Base-by-base conservation (phyloP, 2,797 vertebrate genomes). In the Limosa lapponica region DNA sequence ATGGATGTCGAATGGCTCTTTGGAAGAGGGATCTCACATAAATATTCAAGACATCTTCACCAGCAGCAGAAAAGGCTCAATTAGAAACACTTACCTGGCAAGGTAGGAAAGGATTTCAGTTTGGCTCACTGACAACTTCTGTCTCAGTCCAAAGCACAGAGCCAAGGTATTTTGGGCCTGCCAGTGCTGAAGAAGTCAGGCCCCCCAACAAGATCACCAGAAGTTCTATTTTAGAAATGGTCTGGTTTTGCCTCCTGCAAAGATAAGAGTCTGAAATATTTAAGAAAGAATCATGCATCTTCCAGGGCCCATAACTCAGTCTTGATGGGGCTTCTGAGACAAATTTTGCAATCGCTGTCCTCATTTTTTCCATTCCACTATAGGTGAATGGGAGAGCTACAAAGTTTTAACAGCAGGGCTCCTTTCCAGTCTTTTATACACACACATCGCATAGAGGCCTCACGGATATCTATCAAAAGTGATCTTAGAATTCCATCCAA, bases 331-430 rank as follows among this genome's bases (percentile, higher is more conserved):
- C 78, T 87, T 89, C 34, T 70, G 73, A 93, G 92, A 49, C 30
- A 44, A 70, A 75, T 81, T 94, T 90, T 41, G 20, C 44, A 87
- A 46, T 24, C 2, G 5, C 24, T 24, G 16, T 87, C 18, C 18
- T 93, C 92, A 91, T 92, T 92, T 49, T 96, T 95, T 96, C 93
- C 89, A 34, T 85, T 92, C 57, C 15, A 28, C 72, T 87, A 41
- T 6, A 92, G 81, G 71, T 80, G 39, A 85, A 55, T 64, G 64
- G 59, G 64, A 89, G 59, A 73, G 20, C 64, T 84, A 80, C 28
- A 62, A 44, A 84, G 39, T 52, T 93, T 64, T 80, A 85, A 80
- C 27, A 82, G 34, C 30, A 71, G 49, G 43, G 84, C 64, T 92
- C 17, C 27, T 54, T 92, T 91, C 82, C 84, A 82, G 52, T n/a